Percentiles rank a stretch among this genome's conserved stretches.
Conservation (phyloP, 2,888 invertebrate species). For the Carcina quercana region DNA sequence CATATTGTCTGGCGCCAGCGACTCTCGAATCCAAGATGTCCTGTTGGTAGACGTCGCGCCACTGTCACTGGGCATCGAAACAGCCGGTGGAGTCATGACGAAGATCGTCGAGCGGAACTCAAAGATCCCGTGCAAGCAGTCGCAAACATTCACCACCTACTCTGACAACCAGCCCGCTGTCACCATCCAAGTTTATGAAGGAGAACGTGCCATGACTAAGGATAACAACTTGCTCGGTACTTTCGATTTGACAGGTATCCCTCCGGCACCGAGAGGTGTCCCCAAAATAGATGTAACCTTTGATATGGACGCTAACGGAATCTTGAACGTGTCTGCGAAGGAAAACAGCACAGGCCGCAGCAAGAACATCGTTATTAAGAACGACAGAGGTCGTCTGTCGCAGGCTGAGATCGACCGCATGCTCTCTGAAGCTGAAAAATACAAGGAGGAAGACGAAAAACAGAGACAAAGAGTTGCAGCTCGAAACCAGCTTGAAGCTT, state of each 20-base stretch:
- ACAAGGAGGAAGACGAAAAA: slow-evolving; percentile 78
- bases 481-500: slow-evolving; percentile 79
- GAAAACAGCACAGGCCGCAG: slow-evolving; percentile 74
- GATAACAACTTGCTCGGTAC: slow-evolving; percentile 78
- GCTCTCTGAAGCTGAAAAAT: slow-evolving; percentile 79
- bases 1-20: slow-evolving; percentile 78
- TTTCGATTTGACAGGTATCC: slow-evolving; percentile 75
- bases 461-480: slow-evolving; percentile 77
- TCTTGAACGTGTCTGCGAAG: slow-evolving; percentile 80
- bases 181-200: slow-evolving; percentile 79
- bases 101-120: slow-evolving; percentile 79
- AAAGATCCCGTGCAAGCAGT: slow-evolving; percentile 78
- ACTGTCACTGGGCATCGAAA: slow-evolving; percentile 80
- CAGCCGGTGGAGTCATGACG: slow-evolving; percentile 82
- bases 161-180: slow-evolving; percentile 83
- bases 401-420: slow-evolving; percentile 84
- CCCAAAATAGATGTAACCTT: slow-evolving; percentile 78
- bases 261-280: slow-evolving; percentile 75
- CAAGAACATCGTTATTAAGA: slow-evolving; percentile 82
- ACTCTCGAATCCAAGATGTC: slow-evolving; percentile 78
- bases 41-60: slow-evolving; percentile 66
- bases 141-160: slow-evolving; percentile 81
- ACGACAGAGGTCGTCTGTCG: slow-evolving; percentile 82
- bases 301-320: slow-evolving; percentile 57
- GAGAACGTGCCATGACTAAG: slow-evolving; percentile 81